phyloP scores from a whole-genome alignment of 1,140 invertebrate genomes.

The Cylas formicarius region DNA sequence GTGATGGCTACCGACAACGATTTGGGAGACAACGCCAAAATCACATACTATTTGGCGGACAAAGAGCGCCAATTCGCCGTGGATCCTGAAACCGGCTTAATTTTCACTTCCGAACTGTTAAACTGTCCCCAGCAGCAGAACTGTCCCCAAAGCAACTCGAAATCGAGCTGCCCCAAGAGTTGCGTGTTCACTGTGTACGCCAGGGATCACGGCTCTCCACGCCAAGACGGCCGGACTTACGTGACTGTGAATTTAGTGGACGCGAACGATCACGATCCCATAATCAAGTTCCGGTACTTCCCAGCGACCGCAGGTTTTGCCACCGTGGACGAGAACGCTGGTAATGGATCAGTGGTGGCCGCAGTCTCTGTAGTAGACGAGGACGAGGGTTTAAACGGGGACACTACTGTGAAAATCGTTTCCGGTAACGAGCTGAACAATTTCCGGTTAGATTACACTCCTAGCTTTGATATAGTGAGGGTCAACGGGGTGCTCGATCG shows the following conservation, averaged over 20 bases:
- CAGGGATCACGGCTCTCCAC: conserved; percentile 80
- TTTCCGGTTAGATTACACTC: conserved; percentile 77
- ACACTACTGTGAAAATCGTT: conserved; percentile 74
- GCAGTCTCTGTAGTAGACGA: conserved; percentile 86
- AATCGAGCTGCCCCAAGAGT: conserved; percentile 68
- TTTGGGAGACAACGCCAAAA: conserved; percentile 82
- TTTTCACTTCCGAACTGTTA: conserved; percentile 70
- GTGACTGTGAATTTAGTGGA: conserved; percentile 90
- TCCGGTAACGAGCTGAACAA: conserved; percentile 86
- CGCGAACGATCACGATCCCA: conserved; percentile 91
- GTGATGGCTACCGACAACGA: conserved; percentile 91
- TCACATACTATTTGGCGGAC: conserved; percentile 83
- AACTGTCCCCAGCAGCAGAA: conserved; percentile 71
- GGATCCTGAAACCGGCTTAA: conserved; percentile 79
- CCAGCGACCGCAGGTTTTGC: conserved; percentile 74
- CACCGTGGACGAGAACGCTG: conserved; percentile 89
- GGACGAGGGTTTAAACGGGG: conserved; percentile 85
- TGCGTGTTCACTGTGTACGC: conserved; percentile 93
- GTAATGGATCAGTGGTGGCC: conserved; percentile 82
- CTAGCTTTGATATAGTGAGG: conserved; percentile 81
- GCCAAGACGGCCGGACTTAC: conserved; percentile 88
- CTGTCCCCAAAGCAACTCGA: conserved; percentile 46
- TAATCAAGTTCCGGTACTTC: conserved; percentile 85
- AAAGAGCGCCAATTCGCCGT: conserved; percentile 79
- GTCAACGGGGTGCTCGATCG: conserved; percentile 87